A percentile compares a stretch with the other conserved stretches of the same genome.
phyloP scores from a whole-genome alignment of 2,113 vertebrate species.

The Melospiza melodia region DNA sequence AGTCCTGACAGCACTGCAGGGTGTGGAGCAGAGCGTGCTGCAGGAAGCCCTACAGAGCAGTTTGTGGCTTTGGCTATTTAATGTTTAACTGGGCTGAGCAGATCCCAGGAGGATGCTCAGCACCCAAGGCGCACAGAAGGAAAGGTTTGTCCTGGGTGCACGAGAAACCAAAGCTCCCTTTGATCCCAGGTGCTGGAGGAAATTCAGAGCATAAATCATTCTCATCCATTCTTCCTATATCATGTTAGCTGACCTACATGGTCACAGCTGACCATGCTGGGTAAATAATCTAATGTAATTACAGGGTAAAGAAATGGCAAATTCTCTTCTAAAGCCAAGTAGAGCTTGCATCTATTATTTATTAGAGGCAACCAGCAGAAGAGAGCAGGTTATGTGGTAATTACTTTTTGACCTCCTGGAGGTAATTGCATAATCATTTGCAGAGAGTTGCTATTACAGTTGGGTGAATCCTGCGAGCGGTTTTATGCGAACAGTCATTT shows the following conservation, averaged over 20 bases:
- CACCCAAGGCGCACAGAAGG: background rate
- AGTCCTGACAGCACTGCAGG: background rate
- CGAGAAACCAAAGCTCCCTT: background rate
- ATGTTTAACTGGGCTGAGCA: fast-evolving
- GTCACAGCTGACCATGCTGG: conserved; percentile 59
- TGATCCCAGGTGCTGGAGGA: background rate
- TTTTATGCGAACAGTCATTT: conserved; percentile 60
- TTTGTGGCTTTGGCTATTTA: background rate
- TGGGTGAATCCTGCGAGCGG: conserved; percentile 60
- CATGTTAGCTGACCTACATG: conserved; percentile 11
- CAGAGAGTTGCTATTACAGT: conserved; percentile 63
- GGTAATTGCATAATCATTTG: conserved; percentile 74
- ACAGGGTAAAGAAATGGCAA: conserved; percentile 51
- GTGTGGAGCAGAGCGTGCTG: background rate
- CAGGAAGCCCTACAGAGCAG: background rate
- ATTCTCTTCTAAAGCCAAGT: conserved; percentile 23
- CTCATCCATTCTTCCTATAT: background rate
- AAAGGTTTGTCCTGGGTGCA: background rate
- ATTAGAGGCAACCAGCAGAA: conserved; percentile 63
- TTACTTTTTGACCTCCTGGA: conserved; percentile 73
- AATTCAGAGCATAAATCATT: conserved; percentile 12
- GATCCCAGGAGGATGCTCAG: background rate
- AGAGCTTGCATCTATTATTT: conserved; percentile 62
- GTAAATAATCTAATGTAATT: conserved; percentile 61
- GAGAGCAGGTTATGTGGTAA: conserved; percentile 70